A percentile compares a stretch with the other conserved stretches of the same genome.
phyloP scores from a whole-genome alignment of 2,797 vertebrate species.

The Sternarchorhynchus goeldii region DNA sequence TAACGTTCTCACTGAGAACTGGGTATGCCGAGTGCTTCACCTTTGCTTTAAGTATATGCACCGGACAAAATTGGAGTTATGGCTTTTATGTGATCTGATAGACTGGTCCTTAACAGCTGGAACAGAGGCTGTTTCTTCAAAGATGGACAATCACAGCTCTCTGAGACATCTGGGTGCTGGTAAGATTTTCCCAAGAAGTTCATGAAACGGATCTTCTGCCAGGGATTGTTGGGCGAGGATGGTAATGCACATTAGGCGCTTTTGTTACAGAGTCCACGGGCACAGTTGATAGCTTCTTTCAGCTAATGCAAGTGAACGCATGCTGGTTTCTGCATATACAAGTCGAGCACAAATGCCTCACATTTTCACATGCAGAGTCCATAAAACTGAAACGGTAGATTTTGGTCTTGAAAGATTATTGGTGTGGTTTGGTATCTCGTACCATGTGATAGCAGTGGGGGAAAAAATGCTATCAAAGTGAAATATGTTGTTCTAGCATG shows the following conservation, averaged over 20 bases:
- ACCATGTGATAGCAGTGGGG: constrained; percentile 10
- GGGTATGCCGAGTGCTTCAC: background rate
- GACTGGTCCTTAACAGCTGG: constrained; percentile 73
- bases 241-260: constrained; percentile 55
- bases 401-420: constrained; percentile 27
- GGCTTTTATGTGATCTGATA: constrained; percentile 40
- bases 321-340: background rate
- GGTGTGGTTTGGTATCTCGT: constrained; percentile 9
- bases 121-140: constrained; percentile 68
- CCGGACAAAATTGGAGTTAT: constrained; percentile 41
- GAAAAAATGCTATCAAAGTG: constrained; percentile 14
- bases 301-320: constrained; percentile 10
- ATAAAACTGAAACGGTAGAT: constrained; percentile 16
- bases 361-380: background rate
- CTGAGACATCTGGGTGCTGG: constrained; percentile 59
- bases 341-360: background rate
- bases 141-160: constrained; percentile 64
- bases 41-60: constrained; percentile 3
- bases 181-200: constrained; percentile 60
- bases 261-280: constrained; percentile 35
- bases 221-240: constrained; percentile 68
- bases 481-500: constrained; percentile 28
- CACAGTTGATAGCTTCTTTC: constrained; percentile 39
- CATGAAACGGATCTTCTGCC: constrained; percentile 73
- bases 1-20: background rate